Base-by-base conservation (phyloP, 2,797 vertebrate species). In the Pelochelys cantorii region DNA sequence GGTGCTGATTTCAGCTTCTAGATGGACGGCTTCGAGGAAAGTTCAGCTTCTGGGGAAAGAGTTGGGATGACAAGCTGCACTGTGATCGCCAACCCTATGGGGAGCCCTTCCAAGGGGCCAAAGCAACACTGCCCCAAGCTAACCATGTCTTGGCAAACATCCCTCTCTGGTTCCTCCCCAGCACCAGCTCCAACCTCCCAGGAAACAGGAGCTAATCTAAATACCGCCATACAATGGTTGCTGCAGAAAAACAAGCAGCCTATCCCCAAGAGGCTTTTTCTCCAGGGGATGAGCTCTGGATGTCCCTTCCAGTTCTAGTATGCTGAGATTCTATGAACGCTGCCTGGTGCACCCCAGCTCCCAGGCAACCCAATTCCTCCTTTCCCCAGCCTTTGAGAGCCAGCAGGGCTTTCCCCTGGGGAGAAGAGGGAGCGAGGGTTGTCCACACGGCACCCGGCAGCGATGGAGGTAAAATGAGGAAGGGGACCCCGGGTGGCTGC, bases 381-480 rank as follows among this genome's bases (percentile, higher is more conserved):
- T 11, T 55, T 20, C 5, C 7, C 29, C 18, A 83, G 20, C 27
- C 18, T 42, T 12, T 5, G 13, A 27, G 5, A 20, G 5, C 11
- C 31, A 7, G 59, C 74, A 3, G 34, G 37, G 74, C 37, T 77
- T 27, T 13, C 25, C 65, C 65, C 25, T 14, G n/a, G 37, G 25
- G 25, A 9, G 18, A 14, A 8, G 31, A 34, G 31, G 18, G 55
- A 13, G 55, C 25, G 55, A 60, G 2, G 57, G 80, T 23, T 23
- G 59, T 27, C 53, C 68, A 12, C 6, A 34, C 18, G 18, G 54
- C 68, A 12, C 6, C 25, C 18, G 18, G 54, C 2, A 55, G 31
- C 1, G 1, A 27, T 34, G 7, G 4, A 31, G 14, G 53, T 15
- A 54, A 54, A 6, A 29, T 3, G 60, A 48, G 25, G 4, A 0